Percentiles rank a stretch among this genome's conserved stretches.
Evolutionary conservation across 1,140 invertebrate genomes (phyloP).

Genomic region (Papilio glaucus): DNA sequence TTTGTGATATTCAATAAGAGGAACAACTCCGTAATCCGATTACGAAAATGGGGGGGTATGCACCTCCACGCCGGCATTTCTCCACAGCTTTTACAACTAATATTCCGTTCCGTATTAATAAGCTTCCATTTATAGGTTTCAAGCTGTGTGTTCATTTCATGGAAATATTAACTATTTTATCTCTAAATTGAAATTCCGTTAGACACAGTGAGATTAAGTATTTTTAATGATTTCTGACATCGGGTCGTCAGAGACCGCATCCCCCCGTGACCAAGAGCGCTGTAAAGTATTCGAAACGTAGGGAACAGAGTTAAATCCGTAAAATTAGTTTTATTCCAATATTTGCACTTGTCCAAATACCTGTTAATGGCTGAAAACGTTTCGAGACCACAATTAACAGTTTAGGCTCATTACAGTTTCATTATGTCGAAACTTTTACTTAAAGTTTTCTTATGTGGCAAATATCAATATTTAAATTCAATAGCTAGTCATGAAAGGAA

Average conservation of each 20-base stretch:
- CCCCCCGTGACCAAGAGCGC: too few relatives aligned
- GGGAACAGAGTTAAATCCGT: too few relatives aligned
- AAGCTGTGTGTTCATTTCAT: background rate
- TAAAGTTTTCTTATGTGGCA: background rate
- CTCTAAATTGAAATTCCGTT: background rate
- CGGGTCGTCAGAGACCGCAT: too few relatives aligned
- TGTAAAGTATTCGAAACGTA: too few relatives aligned
- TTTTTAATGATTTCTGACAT: too few relatives aligned
- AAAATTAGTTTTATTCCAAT: too few relatives aligned
- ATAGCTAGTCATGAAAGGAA: background rate
- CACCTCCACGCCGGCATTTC: background rate
- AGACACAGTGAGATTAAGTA: constrained; percentile 2
- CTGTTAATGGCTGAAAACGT: background rate
- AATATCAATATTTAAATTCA: background rate
- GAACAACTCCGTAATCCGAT: background rate
- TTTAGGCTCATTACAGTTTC: background rate
- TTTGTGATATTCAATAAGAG: background rate
- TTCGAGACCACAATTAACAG: background rate
- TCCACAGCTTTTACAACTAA: background rate
- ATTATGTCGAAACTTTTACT: background rate
- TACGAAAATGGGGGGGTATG: background rate
- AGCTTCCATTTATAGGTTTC: constrained; percentile 5
- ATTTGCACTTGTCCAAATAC: background rate
- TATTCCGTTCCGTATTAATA: background rate
- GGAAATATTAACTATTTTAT: background rate